phyloP scores from a whole-genome alignment of 2,888 invertebrate genomes.

The Norana najaformis region DNA sequence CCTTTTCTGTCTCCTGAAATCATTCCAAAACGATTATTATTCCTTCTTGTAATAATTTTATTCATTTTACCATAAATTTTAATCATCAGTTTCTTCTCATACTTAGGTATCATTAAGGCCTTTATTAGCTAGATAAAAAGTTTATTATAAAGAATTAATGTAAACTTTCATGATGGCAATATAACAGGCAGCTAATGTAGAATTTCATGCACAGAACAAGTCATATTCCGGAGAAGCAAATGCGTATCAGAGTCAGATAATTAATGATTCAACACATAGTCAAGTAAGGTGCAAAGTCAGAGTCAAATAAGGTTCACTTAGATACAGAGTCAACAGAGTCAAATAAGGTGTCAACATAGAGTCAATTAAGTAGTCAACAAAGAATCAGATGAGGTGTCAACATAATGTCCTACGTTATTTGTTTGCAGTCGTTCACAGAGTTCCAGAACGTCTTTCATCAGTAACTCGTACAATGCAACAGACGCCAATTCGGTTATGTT shows the following conservation, averaged over 20 bases:
- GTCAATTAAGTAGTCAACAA: background rate
- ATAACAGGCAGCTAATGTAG: too few species aligned
- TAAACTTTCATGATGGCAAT: too few species aligned
- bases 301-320: too few species aligned
- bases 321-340: too few species aligned
- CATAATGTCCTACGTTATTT: background rate
- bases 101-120: too few species aligned
- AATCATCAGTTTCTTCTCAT: background rate
- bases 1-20: background rate
- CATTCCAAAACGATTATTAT: background rate
- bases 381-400: background rate
- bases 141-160: too few species aligned
- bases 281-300: background rate
- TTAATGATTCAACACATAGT: background rate
- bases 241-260: background rate
- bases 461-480: conserved; percentile 3
- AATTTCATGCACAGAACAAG: too few species aligned
- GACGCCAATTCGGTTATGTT: background rate
- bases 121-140: too few species aligned
- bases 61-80: background rate
- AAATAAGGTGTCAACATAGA: background rate
- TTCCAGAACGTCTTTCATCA: conserved; percentile 17
- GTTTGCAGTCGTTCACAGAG: background rate
- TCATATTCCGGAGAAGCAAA: too few species aligned
- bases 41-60: background rate